Conservation (phyloP, 2,888 invertebrate species). For the Troides aeacus region DNA sequence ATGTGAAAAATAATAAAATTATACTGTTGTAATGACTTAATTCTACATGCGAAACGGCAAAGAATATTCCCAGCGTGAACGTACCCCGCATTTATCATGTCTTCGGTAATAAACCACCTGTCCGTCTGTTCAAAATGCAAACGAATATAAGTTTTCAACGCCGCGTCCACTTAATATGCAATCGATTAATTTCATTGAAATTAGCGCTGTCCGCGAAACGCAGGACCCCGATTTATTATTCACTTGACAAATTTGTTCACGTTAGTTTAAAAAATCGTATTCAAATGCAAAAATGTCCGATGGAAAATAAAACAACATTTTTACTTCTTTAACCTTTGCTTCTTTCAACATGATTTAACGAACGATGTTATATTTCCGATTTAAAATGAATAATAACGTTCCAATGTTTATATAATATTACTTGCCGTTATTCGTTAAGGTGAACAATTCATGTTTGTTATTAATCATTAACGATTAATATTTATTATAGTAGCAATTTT, state of each 20-base stretch:
- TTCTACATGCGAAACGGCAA: slow-evolving; percentile 23
- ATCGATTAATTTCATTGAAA: slow-evolving; percentile 49
- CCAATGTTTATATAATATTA: too few species aligned
- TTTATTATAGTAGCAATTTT: too few species aligned
- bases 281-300: neutral
- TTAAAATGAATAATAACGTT: neutral
- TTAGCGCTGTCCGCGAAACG: slow-evolving; percentile 39
- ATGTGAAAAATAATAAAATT: slow-evolving; percentile 6
- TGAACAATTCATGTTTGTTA: neutral
- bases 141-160: slow-evolving; percentile 46
- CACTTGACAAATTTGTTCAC: slow-evolving; percentile 43
- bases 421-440: neutral
- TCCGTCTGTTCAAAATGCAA: slow-evolving; percentile 57
- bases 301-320: neutral
- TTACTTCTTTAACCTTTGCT: neutral
- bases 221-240: slow-evolving; percentile 53
- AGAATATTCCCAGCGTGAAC: slow-evolving; percentile 51
- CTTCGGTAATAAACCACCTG: slow-evolving; percentile 52
- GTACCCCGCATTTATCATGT: slow-evolving; percentile 55
- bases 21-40: slow-evolving; percentile 23
- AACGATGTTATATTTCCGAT: neutral
- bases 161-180: slow-evolving; percentile 60
- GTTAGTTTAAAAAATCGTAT: slow-evolving; percentile 32
- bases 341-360: neutral
- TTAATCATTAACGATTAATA: too few species aligned